Base-by-base conservation (phyloP, 1,140 invertebrate species). In the Trichoplusia ni region DNA sequence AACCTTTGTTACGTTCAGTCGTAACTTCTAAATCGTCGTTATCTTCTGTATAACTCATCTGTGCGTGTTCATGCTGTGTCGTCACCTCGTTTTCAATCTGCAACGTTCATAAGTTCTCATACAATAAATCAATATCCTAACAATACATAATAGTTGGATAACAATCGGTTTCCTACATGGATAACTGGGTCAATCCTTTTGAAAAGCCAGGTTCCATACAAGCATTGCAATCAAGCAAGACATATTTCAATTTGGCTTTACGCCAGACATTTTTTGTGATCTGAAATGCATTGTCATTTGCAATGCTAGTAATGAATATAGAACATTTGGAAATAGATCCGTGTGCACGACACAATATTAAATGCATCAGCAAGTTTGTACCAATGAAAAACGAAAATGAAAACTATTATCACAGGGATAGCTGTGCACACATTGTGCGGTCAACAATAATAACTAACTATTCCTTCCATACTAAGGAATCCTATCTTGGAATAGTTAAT, bases 101-200 rank as follows among this genome's bases (percentile, higher is more conserved):
- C 6, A 44, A 58, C 46, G 16, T 54, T 46, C 29, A 60, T 47
- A 60, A 60, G 42, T 35, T 46, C 19, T 37, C 27, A 46, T 47
- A 56, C 53, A 64, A 69, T 71, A 72, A 69, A 66, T 64, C 47
- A 38, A 73, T 73, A 76, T 78, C 69, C 67, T 63, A 70, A 60
- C 56, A 54, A 70, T 49, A 67, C 67, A 77, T 70, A 77, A 79
- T 81, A 70, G 69, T 29, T 69, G 21, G 29, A 64, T 69, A 60
- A 75, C 73, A 73, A 77, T 79, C 60, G 51, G 58, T 68, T 66
- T 56, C 59, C 67, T 40, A 68, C 72, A 69, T 67, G 37, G 69
- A 67, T 65, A 87, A 73, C 73, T 86, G 64, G 84, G 84, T 85
- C 81, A 79, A 65, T 68, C 73, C 69, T 58, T 79, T 83, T 78